Evolutionary conservation across 2,797 vertebrate species (phyloP), one percentile per base, ranked within the genome.

Genomic region (Mormyrops attenuatus): DNA sequence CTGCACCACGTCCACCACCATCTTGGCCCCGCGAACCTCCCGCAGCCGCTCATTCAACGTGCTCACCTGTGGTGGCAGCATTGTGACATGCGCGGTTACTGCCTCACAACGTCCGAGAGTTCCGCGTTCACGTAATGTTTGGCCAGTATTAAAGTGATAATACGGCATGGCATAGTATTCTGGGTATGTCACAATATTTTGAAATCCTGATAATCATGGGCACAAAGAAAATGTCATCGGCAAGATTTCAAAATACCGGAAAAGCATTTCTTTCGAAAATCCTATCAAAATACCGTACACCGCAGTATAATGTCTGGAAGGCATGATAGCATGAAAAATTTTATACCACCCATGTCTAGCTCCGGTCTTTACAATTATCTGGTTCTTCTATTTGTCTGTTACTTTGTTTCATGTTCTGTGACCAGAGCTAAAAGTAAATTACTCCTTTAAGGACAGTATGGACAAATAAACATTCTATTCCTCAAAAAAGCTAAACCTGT

Each of bases 1-100:
- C 91, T 97, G 96, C 50, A 99, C 94, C 69, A 99, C 96, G 91
- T 99, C 99, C 34, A 98, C 94, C 94, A 97, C 11, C 97, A 99
- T 94, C 94, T 98, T 99, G 92, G 95, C 95, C 85, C 96, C 96
- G 66, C 95, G 96, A 73, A 98, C 90, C 87, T 98, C 97, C 91
- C 98, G 96, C 20, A 99, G 94, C 22, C 96, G 96, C 93, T 99
- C 97, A 0, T 97, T 98, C 89, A 99, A 94, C 49, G 97, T 96
- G 55, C 93, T 96, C 91, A 98, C 95, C 99, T 99, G 92, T 77
- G 93, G 15, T 7, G 26, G n/a, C 3, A 15, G 47, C 41, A 88
- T 26, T 3, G 50, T 38, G 3, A 20, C 57, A 77, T 17, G 34
- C 69, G 34, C 34, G 15, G 34, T 85, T 26, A 52, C n/a, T 15